These are phyloP conservation scores for Arge pagana DNA, from an alignment of 2,888 invertebrate species.

Conservation along the genomic window DNA sequence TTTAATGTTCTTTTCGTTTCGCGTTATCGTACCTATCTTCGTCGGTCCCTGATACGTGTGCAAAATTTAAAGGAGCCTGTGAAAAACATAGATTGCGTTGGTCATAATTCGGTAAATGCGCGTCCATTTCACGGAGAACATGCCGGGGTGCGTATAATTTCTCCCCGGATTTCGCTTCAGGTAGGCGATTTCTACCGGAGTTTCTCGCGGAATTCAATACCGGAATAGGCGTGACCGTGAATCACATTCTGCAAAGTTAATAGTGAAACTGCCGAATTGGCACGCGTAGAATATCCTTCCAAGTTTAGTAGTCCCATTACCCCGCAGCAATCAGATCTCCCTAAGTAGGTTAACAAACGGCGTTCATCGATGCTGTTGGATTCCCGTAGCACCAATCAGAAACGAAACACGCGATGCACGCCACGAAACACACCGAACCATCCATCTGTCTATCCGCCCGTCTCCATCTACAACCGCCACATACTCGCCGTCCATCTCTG, in stretches of 20 bases:
- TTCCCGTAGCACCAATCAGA: conserved; percentile 51
- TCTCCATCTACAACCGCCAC: conserved; percentile 12
- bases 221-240: conserved; percentile 3
- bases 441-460: not conserved
- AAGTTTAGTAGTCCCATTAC: conserved; percentile 35
- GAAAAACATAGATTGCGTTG: no score
- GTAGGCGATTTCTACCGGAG: no score
- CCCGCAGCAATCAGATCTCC: conserved; percentile 41
- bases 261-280: not conserved
- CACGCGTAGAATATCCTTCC: conserved; percentile 37
- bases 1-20: no score
- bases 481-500: conserved; percentile 10
- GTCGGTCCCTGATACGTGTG: no score
- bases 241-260: no score
- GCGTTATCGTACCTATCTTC: no score
- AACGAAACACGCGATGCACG: conserved; percentile 47
- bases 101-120: no score
- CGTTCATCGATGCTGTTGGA: conserved; percentile 49
- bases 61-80: no score
- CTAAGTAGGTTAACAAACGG: conserved; percentile 53
- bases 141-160: no score
- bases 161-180: no score
- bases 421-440: conserved; percentile 41
- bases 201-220: conserved; percentile 1
- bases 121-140: no score